Evolutionary conservation across 2,888 invertebrate species (phyloP), one percentile per base, ranked within the genome.

Genomic region (Diabrotica balteata): DNA sequence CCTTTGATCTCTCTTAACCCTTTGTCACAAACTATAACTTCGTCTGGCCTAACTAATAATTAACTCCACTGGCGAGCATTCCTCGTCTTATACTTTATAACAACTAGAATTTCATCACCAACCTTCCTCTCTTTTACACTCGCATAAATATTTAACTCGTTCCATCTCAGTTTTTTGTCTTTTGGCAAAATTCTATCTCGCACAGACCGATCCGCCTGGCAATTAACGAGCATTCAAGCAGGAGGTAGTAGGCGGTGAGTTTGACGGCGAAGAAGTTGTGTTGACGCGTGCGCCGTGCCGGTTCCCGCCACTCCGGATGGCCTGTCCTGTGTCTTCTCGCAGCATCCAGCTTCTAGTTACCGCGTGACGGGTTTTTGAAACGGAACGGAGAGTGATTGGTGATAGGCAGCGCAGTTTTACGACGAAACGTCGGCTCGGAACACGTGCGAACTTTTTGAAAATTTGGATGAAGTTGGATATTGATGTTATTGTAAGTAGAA

Each of bases 161-260:
- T 32, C 32, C 32, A 32, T 32, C 32, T 32, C 32, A 32, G 32
- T 32, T 32, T 32, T 32, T 32, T 32, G 32, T 32, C 32, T 32
- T 32, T 32, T 32, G 32, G 32, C 32, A 32, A 32, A 32, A 32
- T 32, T 32, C 32, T 32, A 32, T 32, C 32, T 32, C 32, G 3
- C 32, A 32, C 32, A 32, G 32, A 32, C 32, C 32, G 32, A 32
- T 32, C 32, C 77, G 76, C 73, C 74, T 76, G 75, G 76, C 79
- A 81, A 80, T 81, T 81, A 81, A 81, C 79, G 80, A 72, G 75
- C 78, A 80, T 79, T 79, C 79, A 80, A 76, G 67, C 75, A 75
- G 76, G 74, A 77, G 77, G 68, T 74, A 75, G 76, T 74, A 76
- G 77, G 77, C 73, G 77, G 74, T 70, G 73, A 75, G 72, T 72